Evolutionary conservation across 2,888 invertebrate species (phyloP), one percentile per base, ranked within the genome.

Genomic region (Saturnia pavonia): DNA sequence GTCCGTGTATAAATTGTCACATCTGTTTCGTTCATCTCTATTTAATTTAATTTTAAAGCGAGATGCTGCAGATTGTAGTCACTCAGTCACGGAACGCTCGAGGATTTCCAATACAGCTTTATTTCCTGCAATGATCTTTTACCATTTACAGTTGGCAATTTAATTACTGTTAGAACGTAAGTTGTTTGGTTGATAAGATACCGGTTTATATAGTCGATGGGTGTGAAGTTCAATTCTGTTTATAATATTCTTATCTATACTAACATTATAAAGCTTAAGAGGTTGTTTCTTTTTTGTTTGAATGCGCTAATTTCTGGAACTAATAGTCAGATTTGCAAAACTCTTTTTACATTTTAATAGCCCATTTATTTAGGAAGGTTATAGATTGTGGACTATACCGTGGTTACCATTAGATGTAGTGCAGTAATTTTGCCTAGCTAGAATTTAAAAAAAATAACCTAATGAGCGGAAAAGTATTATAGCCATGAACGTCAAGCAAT

Each of bases 61-160:
- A 69, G 8, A 60, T 25, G 27, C 51, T 27, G 19, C 27, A 16
- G 40, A 54, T 43, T 43, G 19, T 57, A 54, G 57, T 34, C 65
- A 66, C 54, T n/a, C 6, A 69, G 65, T 34, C 65, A 66, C 54
- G 54, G 19, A 6, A 60, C 27, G 57, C 4, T 27, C 57, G 43
- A 54, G 51, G 65, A 48, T 66, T 51, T 67, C 54, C 22, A 66
- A 54, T 66, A 54, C 54, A 51, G 16, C 40, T 68, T 54, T 40
- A 68, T 68, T 40, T 65, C 2, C n/a, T n/a, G 12, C 65, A 11
- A 40, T 25, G 40, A 40, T 40, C n/a, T n/a, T 7, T 65, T n/a
- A 9, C 2, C 3, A 19, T n/a, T 65, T 40, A 11, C 34, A 65
- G 57, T 60, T 14, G 9, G 65, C 40, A 40, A 65, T 65, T 65